Percentiles rank a stretch among this genome's conserved stretches.
Conservation (phyloP, 2,797 vertebrate species). For the Tiaroga cobitis region DNA sequence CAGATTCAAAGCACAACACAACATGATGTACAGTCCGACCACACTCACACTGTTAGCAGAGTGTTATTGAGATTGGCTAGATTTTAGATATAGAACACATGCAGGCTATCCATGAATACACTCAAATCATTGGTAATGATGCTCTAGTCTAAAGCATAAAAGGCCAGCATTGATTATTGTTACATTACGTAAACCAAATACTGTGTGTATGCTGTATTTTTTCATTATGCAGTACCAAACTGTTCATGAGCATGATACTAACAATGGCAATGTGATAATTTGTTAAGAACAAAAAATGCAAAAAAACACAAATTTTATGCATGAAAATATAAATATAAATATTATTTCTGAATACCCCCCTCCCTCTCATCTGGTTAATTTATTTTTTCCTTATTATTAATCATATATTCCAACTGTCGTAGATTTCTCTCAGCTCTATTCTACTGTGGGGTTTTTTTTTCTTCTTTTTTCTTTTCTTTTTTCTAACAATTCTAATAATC, state of each 20-base stretch:
- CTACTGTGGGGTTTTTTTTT: too few species aligned
- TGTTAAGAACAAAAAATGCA: not conserved
- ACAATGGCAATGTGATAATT: not conserved
- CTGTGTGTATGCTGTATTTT: not conserved
- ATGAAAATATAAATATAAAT: not conserved
- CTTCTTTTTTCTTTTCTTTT: too few species aligned
- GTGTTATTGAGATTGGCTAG: not conserved
- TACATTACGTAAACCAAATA: not conserved
- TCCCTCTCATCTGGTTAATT: too few species aligned
- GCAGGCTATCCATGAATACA: not conserved
- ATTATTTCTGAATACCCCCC: too few species aligned
- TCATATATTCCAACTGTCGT: too few species aligned
- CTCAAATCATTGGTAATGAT: not conserved
- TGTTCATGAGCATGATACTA: not conserved
- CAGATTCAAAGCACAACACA: not conserved
- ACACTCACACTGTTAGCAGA: not conserved
- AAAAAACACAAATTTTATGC: not conserved
- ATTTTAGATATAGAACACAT: not conserved
- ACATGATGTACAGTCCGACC: slow-evolving; percentile 5
- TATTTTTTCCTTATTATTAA: too few species aligned
- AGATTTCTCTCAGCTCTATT: too few species aligned
- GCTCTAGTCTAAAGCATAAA: not conserved
- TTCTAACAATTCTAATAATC: too few species aligned
- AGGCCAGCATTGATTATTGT: not conserved
- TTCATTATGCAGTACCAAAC: not conserved